Conservation (phyloP, 23 tunicate genomes). For the Clavelina lepadiformis region DNA sequence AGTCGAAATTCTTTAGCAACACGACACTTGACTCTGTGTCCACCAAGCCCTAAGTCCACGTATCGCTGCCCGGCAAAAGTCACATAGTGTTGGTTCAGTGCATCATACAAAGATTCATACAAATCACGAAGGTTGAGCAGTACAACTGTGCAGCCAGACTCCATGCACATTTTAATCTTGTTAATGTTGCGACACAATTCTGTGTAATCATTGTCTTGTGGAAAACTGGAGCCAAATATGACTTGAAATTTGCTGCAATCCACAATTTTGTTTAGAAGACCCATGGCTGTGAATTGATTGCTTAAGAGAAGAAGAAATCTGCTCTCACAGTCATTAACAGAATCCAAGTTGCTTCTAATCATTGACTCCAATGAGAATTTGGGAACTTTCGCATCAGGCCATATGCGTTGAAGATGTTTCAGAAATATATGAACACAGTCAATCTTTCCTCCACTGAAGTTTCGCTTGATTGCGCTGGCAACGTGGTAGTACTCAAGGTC, state of each 20-base stretch:
- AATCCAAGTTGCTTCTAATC: conserved; percentile 31
- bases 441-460: conserved; percentile 63
- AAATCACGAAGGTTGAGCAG: conserved; percentile 56
- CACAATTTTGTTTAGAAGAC: conserved; percentile 22
- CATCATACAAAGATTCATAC: conserved; percentile 81
- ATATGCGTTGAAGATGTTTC: conserved; percentile 4
- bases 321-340: conserved; percentile 30
- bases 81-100: conserved; percentile 79
- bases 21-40: conserved; percentile 68
- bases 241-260: conserved; percentile 33
- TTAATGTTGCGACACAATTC: conserved; percentile 74
- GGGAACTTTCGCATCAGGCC: conserved; percentile 8
- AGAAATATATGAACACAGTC: conserved; percentile 34
- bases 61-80: conserved; percentile 72
- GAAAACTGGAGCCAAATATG: conserved; percentile 85
- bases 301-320: conserved; percentile 53
- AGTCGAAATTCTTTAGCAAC: conserved; percentile 38
- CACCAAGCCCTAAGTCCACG: conserved; percentile 80
- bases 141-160: conserved; percentile 57
- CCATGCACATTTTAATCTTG: conserved; percentile 77
- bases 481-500: conserved; percentile 21
- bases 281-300: conserved; percentile 47
- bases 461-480: conserved; percentile 43
- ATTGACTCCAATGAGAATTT: conserved; percentile 13
- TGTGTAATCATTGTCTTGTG: conserved; percentile 59